Base-by-base conservation (phyloP, 2,888 invertebrate species). In the Biston betularia region DNA sequence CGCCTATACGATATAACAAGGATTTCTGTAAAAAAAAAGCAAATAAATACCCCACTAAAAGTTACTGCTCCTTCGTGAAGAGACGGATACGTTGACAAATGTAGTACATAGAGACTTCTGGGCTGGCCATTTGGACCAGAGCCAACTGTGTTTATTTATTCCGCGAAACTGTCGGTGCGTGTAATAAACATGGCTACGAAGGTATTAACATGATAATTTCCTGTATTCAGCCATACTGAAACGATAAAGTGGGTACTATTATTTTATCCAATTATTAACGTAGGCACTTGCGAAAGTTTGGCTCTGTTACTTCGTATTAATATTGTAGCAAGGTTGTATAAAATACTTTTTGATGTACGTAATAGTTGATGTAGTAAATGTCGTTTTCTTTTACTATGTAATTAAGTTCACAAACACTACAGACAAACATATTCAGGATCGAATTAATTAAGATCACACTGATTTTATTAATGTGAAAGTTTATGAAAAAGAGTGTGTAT, bases 61-160 rank as follows among this genome's bases (percentile, higher is more conserved):
- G 58, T 66, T 67, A 68, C 65, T 46, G 69, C 72, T 75, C 68
- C 69, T 72, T 65, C 68, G 67, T 69, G 63, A 69, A 75, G 71
- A 70, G 72, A 70, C 70, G 67, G 78, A 78, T 80, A 81, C 79
- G 81, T 83, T 87, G 82, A 85, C 83, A 84, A 86, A 85, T 81
- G 82, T 78, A 73, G 72, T 76, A 76, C 74, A 76, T 77, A 83
- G 81, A 76, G 75, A 73, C 75, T 72, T 73, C 73, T 65, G 75
- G 71, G 54, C 42, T 44, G 54, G 15, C 73, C 74, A 76, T 84
- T 86, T 90, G 89, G 88, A 68, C 52, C 44, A 10, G 34, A 44
- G 87, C 89, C 90, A 90, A 89, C 80, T 84, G 76, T 83, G 82
- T 84, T 80, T 85, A 87, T 84, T 80, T 85, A 87, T 84, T 84